phyloP scores from a whole-genome alignment of 2,888 invertebrate species.

The Orthosia gracilis region DNA sequence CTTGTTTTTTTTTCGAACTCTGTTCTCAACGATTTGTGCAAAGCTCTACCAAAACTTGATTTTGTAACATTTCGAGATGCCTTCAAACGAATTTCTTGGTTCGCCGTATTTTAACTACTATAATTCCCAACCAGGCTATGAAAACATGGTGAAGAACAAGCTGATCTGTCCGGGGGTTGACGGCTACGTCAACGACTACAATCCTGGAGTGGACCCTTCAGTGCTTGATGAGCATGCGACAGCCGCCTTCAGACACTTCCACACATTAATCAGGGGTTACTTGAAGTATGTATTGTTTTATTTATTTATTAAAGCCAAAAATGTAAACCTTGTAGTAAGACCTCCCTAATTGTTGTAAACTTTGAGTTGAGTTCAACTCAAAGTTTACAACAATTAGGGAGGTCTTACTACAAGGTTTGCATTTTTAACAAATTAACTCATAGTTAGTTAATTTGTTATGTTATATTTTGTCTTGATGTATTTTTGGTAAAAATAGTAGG shows the following conservation, averaged over 20 bases:
- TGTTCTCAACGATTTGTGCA: background rate
- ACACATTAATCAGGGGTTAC: constrained; percentile 93
- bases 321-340: too few relatives aligned
- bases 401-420: too few relatives aligned
- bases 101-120: background rate
- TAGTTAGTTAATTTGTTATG: too few relatives aligned
- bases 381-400: too few relatives aligned
- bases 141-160: constrained; percentile 92
- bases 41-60: too few relatives aligned
- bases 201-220: constrained; percentile 92
- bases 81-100: background rate
- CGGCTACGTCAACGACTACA: constrained; percentile 93
- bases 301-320: background rate
- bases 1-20: background rate
- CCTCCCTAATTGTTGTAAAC: too few relatives aligned
- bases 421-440: too few relatives aligned
- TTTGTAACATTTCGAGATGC: too few relatives aligned
- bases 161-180: constrained; percentile 91
- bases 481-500: too few relatives aligned
- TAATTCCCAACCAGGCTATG: constrained; percentile 80
- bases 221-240: constrained; percentile 93
- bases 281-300: constrained; percentile 93
- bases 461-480: too few relatives aligned
- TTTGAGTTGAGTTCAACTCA: too few relatives aligned
- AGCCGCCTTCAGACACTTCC: constrained; percentile 94